Base-by-base conservation (phyloP, 2,888 invertebrate genomes). In the Eristalis arbustorum region DNA sequence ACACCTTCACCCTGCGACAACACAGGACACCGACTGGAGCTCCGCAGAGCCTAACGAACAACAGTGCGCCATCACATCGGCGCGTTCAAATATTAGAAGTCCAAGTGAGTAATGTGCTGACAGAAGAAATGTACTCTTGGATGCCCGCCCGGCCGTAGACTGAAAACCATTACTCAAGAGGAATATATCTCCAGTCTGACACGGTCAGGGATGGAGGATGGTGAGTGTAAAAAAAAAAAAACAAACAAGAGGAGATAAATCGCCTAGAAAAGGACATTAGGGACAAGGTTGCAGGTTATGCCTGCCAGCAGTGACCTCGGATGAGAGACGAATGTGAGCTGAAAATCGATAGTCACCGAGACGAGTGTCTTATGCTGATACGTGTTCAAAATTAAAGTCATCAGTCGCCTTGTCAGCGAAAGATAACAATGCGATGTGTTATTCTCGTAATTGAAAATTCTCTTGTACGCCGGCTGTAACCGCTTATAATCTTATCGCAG, bases 51-150 rank as follows among this genome's bases (percentile, higher is more conserved):
- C 57, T 72, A n/a, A 31, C 61, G 82, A 62, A 71, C 63, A 77
- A 77, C 71, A 82, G 28, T 57, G 77, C n/a, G n/a, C 67, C 73
- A 62, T 73, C 57, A 64, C 34, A 77, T 68, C 63, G n/a, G n/a
- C n/a, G 57, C 42, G 83, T 63, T 63, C 73, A 77, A 83, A 83
- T 73, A 83, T 78, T 77, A 77, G 49, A 73, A 77, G 56, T 56
- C 40, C 83, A 31, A 62, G 74, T 72, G 76, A 71, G 67, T 76
- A 77, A 77, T 83, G 73, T 68, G 57, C 59, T 77, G 83, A 68
- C 72, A 82, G 64, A 69, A 59, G 61, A 72, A 37, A 67, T n/a
- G 23, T 42, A 18, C 18, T 49, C 31, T 31, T 31, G 31, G 31
- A 31, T 31, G 31, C 31, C 10, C 10, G 31, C 31, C 31, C 42